Base-by-base conservation (phyloP, 2,797 vertebrate species). In the Manis pentadactyla region DNA sequence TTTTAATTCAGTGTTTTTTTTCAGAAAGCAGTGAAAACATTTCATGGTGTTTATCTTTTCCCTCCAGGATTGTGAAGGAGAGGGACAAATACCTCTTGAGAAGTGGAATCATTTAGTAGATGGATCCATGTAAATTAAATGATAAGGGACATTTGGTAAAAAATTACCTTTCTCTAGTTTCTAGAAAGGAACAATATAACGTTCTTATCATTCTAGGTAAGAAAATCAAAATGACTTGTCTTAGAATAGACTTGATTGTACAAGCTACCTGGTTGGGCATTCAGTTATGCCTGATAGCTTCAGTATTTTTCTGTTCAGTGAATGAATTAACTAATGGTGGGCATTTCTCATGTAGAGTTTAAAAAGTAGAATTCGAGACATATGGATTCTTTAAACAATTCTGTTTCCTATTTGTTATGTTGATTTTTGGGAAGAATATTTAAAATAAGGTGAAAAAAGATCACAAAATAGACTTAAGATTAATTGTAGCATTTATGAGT, bases 371-470 rank as follows among this genome's bases (percentile, higher is more conserved):
- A 78, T 25, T 78, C 7, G 78, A 63, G 59, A 19, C 21, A 57
- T 53, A 71, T 37, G 25, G 17, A 61, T 91, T 95, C 10, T 91
- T 71, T 63, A 85, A 93, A 27, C 25, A 93, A n/a, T 87, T 96
- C 29, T 92, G 2, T 88, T 71, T 79, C 53, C 12, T 87, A 39
- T 84, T 87, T 83, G 19, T 90, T 87, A 31, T 75, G 13, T 90
- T 53, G 17, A 53, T 64, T 84, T 18, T 94, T 81, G 42, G 27
- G 53, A 83, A 78, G 9, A 51, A n/a, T 83, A 69, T 77, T 95
- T 94, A 49, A 97, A 94, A 95, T 90, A 94, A 53, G 25, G 23
- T 61, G 25, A 69, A 74, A 19, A 69, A 71, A 82, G 25, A 77
- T 57, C 9, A 84, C 29, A 46, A 64, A 84, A 59, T 4, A 68